A percentile compares a stretch with the other conserved stretches of the same genome.
These are phyloP conservation scores for Trichoplusia ni DNA, from an alignment of 1,140 invertebrate species.

Conservation along the genomic window DNA sequence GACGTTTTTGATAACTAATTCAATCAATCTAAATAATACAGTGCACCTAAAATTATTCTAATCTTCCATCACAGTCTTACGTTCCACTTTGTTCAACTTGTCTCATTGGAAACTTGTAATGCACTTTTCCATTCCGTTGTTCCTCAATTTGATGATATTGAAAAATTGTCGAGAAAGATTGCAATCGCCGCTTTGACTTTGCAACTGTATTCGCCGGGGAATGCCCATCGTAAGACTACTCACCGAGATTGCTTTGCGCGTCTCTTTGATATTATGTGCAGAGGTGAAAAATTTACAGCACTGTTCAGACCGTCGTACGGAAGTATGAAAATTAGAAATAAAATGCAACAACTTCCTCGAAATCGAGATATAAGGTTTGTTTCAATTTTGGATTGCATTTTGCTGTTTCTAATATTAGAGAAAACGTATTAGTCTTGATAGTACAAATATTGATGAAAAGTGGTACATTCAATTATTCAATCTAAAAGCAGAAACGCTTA, in stretches of 20 bases:
- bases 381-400: too few species aligned
- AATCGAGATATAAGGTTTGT: too few species aligned
- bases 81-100: not conserved
- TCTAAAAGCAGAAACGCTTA: too few species aligned
- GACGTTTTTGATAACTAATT: too few species aligned
- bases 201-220: slow-evolving; percentile 34
- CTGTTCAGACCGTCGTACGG: slow-evolving; percentile 6
- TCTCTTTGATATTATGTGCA: slow-evolving; percentile 35
- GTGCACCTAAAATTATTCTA: not conserved
- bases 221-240: slow-evolving; percentile 30
- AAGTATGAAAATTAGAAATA: slow-evolving; percentile 11
- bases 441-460: too few species aligned
- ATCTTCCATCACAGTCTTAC: not conserved
- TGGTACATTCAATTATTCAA: too few species aligned
- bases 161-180: slow-evolving; percentile 43
- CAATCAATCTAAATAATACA: too few species aligned
- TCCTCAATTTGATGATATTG: slow-evolving; percentile 41
- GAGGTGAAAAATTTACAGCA: slow-evolving; percentile 38
- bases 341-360: not conserved
- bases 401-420: too few species aligned
- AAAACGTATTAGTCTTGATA: too few species aligned
- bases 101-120: too few species aligned
- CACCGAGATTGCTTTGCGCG: slow-evolving; percentile 37
- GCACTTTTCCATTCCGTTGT: slow-evolving; percentile 34
- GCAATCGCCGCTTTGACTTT: slow-evolving; percentile 42